Conservation (phyloP, 2,888 invertebrate genomes). For the Pomacea canaliculata region DNA sequence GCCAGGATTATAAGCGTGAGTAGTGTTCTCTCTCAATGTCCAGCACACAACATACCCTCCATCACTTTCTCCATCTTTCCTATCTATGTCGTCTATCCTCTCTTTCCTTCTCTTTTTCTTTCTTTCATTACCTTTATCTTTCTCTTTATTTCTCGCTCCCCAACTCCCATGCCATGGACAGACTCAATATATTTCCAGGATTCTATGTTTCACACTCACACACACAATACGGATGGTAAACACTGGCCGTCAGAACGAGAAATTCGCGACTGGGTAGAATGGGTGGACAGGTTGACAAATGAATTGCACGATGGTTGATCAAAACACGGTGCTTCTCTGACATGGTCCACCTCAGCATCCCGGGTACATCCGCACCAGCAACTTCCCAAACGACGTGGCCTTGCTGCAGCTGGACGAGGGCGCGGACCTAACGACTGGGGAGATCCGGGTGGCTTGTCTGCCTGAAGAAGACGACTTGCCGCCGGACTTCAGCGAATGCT, state of each 20-base stretch:
- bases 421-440: conserved; percentile 34
- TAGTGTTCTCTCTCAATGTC: neutral
- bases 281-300: too few species aligned
- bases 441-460: conserved; percentile 39
- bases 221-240: too few species aligned
- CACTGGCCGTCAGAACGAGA: too few species aligned
- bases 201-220: too few species aligned
- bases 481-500: conserved; percentile 34
- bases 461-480: conserved; percentile 31
- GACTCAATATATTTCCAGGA: too few species aligned
- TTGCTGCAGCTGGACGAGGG: conserved; percentile 40
- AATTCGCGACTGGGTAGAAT: too few species aligned
- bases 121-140: neutral
- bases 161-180: too few species aligned
- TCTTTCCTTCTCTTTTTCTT: too few species aligned
- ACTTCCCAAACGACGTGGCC: conserved; percentile 47
- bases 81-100: too few species aligned
- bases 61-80: too few species aligned
- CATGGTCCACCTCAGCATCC: conserved; percentile 35
- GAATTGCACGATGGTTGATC: too few species aligned
- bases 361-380: conserved; percentile 42
- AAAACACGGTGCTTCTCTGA: too few species aligned
- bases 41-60: neutral
- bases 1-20: conserved; percentile 43
- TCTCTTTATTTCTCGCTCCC: neutral